Conservation (phyloP, 2,113 vertebrate species). For the Trematomus loennbergii region DNA sequence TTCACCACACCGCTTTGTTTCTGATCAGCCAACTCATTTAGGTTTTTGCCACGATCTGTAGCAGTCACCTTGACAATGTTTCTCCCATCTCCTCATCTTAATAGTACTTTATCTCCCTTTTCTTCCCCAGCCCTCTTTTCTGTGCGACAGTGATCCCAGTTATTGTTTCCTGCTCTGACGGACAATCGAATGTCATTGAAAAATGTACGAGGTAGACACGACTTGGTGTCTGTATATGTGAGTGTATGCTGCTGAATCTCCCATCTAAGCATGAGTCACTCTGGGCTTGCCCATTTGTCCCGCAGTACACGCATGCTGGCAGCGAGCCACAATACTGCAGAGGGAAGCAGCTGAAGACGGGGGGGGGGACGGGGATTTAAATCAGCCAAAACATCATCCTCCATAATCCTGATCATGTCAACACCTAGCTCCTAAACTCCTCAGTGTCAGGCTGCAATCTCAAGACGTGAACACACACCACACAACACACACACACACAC, state of each 20-base stretch:
- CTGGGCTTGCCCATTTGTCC: constrained; percentile 59
- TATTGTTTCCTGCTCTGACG: constrained; percentile 21
- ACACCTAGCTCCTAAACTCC: constrained; percentile 31
- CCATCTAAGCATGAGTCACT: constrained; percentile 60
- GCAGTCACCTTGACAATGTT: constrained; percentile 80
- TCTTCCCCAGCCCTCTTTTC: constrained; percentile 6
- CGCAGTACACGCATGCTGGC: constrained; percentile 31
- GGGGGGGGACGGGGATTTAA: constrained; percentile 20
- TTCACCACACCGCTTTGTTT: constrained; percentile 33
- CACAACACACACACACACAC: constrained; percentile 15
- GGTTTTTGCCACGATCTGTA: constrained; percentile 68
- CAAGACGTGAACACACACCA: background rate
- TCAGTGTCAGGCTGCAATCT: constrained; percentile 17
- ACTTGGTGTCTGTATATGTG: constrained; percentile 12
- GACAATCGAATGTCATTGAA: constrained; percentile 60
- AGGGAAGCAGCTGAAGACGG: constrained; percentile 27
- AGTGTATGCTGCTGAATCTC: constrained; percentile 33
- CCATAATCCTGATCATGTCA: constrained; percentile 57
- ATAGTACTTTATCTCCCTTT: constrained; percentile 70
- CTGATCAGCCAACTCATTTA: constrained; percentile 66
- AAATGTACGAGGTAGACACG: constrained; percentile 55
- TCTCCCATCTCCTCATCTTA: constrained; percentile 71
- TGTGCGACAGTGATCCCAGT: constrained; percentile 30
- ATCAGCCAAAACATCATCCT: constrained; percentile 48
- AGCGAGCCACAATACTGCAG: constrained; percentile 19